Base-by-base conservation (phyloP, 2,888 invertebrate genomes). In the Lissonota sp. region DNA sequence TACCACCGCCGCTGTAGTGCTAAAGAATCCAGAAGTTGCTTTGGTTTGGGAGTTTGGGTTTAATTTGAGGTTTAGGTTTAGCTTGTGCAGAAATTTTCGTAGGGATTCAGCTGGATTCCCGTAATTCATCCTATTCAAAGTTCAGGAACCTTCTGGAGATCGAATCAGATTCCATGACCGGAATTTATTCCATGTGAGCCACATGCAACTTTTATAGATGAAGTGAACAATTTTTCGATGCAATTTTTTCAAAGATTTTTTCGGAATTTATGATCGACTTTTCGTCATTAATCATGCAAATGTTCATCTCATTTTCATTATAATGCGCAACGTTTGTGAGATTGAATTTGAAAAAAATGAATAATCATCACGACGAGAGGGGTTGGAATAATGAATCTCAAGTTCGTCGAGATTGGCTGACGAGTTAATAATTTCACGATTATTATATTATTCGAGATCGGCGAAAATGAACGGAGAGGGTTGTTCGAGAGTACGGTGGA, bases 381-480 rank as follows among this genome's bases (percentile, higher is more conserved):
- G 8, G 46, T 4, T 1, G 40, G 63, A 63, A 69, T 76, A 66
- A 78, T 78, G 78, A 70, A 74, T 78, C 6, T 42, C 64, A 42
- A 71, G 53, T 66, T 46, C n/a, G 42, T 14, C 16, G 74, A 42
- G 70, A 78, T 66, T 74, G 62, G 66, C 55, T 44, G 7, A 6
- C 49, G 81, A 75, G 80, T 81, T 82, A 76, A 77, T 83, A 81
- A 83, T 83, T 83, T 69, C 73, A 67, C 78, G 78, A 83, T 84
- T 80, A 84, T 83, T 84, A 82, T 83, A 83, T 84, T 83, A 84
- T 81, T 83, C 78, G 75, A 57, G 83, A 84, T 84, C 78, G 80
- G 82, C 58, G 51, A 67, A 58, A 71, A 67, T 66, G 75, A 72
- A 79, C 53, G 44, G 14, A 69, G 26, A 74, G 51, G 64, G 73